These are phyloP conservation scores for Lordiphosa clarofinis DNA, from an alignment of 1,140 invertebrate species.

Conservation along the genomic window DNA sequence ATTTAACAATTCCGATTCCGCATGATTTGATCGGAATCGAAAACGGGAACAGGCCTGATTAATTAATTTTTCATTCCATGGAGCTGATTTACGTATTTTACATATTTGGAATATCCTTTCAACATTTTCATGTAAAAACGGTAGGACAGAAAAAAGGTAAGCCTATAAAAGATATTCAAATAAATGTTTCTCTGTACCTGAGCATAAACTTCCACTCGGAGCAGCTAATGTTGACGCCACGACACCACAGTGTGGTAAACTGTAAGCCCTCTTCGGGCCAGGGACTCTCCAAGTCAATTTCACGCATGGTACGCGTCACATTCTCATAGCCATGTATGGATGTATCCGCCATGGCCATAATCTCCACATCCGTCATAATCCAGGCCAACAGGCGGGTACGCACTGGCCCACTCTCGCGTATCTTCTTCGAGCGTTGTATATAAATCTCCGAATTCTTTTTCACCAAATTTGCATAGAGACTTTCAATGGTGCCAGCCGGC, in stretches of 20 bases:
- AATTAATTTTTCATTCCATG: too few species aligned
- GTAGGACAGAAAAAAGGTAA: too few species aligned
- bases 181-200: too few species aligned
- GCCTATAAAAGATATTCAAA: too few species aligned
- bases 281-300: slow-evolving; percentile 91
- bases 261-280: slow-evolving; percentile 95
- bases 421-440: slow-evolving; percentile 92
- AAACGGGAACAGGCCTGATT: too few species aligned
- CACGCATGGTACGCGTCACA: slow-evolving; percentile 86
- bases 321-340: slow-evolving; percentile 91
- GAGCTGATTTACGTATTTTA: too few species aligned
- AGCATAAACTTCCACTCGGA: slow-evolving; percentile 92
- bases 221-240: slow-evolving; percentile 89
- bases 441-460: slow-evolving; percentile 97
- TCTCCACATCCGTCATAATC: slow-evolving; percentile 88
- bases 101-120: too few species aligned
- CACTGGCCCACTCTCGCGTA: slow-evolving; percentile 86
- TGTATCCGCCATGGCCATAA: slow-evolving; percentile 92
- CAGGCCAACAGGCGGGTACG: slow-evolving; percentile 90
- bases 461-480: slow-evolving; percentile 90
- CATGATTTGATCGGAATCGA: too few species aligned
- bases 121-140: too few species aligned
- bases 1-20: too few species aligned
- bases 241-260: slow-evolving; percentile 96
- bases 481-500: slow-evolving; percentile 90